A percentile compares a stretch with the other conserved stretches of the same genome.
phyloP scores from a whole-genome alignment of 2,888 invertebrate species.

The Panzeria rudis region DNA sequence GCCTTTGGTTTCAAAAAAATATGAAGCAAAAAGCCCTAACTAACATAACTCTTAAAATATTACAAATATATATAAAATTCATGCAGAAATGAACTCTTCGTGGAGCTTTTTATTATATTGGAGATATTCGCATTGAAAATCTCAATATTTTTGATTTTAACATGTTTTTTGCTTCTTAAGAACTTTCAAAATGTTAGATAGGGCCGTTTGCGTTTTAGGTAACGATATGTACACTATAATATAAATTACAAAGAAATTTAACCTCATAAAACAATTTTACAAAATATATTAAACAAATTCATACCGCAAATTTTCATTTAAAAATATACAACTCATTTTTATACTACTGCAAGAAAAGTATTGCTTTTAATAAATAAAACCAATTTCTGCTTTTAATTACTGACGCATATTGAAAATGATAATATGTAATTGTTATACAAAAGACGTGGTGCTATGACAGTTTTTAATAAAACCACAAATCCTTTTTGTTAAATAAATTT shows the following conservation, averaged over 20 bases:
- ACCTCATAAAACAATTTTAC: constrained; percentile 6
- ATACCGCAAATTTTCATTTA: constrained; percentile 39
- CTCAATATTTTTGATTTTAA: no score
- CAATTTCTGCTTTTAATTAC: constrained; percentile 49
- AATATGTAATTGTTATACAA: constrained; percentile 13
- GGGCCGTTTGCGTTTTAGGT: no score
- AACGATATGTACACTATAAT: not conserved
- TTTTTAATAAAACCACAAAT: constrained; percentile 51
- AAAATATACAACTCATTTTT: constrained; percentile 19
- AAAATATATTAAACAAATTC: constrained; percentile 17
- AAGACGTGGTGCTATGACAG: not conserved
- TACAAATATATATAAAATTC: no score
- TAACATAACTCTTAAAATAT: no score
- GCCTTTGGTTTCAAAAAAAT: no score
- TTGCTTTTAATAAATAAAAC: constrained; percentile 7
- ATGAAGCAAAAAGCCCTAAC: no score
- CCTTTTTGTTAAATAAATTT: constrained; percentile 3
- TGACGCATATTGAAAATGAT: not conserved
- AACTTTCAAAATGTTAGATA: no score
- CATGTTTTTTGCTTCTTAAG: no score
- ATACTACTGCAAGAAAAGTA: not conserved
- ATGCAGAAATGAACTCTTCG: no score
- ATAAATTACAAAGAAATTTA: not conserved
- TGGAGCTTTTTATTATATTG: no score
- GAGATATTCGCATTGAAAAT: no score